Base-by-base conservation (phyloP, 2,888 invertebrate genomes). In the Rhyacophila evoluta region DNA sequence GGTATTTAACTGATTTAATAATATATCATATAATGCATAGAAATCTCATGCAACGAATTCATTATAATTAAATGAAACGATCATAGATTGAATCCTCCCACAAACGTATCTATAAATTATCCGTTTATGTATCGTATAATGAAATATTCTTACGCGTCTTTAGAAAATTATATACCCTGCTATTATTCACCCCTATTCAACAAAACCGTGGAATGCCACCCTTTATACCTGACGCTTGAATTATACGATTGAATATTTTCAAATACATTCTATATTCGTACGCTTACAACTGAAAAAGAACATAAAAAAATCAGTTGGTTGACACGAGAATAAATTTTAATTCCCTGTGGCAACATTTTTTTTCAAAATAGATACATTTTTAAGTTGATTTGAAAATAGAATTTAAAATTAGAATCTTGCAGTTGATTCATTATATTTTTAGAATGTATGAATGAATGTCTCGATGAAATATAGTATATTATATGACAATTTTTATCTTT, bases 41-140 rank as follows among this genome's bases (percentile, higher is more conserved):
- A 55, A 55, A 55, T 6, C 5, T 55, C 25, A 25, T 55, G 10
- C 55, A 10, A 19, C 19, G 27, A 72, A 72, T 37, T 36, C 72
- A 72, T 37, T 8, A 38, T 77, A 67, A 77, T 77, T 77, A 77
- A 77, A 77, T 38, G 68, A 72, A 67, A 15, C 71, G 67, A 72
- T 67, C 68, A 73, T 72, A 28, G 68, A 67, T 19, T 33, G 67
- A 74, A 73, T 74, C 79, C 81, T 76, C 78, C 77, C 79, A 81
- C 78, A 55, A 55, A 38, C 73, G 25, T 29, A 38, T 74, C 81
- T 79, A 81, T 82, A 82, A 82, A 82, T 82, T 82, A 82, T 79
- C 81, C 74, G 75, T 81, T 82, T 82, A 81, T 78, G 71, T 74
- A 82, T 79, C 71, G 27, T 82, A 79, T 81, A 81, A 81, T 81